phyloP scores from a whole-genome alignment of 2,888 invertebrate species.

The Hirtodrosophila histrioides region DNA sequence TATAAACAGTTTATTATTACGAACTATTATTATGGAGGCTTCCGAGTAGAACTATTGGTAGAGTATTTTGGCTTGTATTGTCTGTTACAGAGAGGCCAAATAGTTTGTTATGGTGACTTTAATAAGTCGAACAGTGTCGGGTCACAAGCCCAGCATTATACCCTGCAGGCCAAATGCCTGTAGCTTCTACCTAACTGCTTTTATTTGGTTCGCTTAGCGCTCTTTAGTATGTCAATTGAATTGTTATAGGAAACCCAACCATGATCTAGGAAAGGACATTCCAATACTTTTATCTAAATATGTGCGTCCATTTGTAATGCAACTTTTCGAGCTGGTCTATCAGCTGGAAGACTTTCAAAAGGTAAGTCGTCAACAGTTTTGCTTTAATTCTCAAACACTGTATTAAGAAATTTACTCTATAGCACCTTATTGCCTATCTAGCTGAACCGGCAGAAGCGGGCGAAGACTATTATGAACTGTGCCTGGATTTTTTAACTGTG shows the following conservation, averaged over 20 bases:
- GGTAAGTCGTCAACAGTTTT: slow-evolving; percentile 17
- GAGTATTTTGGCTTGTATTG: no score
- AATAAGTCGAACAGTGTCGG: no score
- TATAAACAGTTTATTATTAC: no score
- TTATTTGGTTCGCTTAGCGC: no score
- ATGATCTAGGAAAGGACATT: slow-evolving; percentile 23
- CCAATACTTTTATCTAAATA: slow-evolving; percentile 28
- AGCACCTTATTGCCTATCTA: slow-evolving; percentile 42
- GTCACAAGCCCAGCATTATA: no score
- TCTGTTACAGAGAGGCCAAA: no score
- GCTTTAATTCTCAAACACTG: background rate
- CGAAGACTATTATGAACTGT: slow-evolving; percentile 30
- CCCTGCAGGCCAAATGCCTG: no score
- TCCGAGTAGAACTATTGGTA: no score
- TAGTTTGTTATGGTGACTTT: no score
- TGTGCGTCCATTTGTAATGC: slow-evolving; percentile 35
- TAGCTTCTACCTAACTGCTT: no score
- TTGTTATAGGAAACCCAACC: slow-evolving; percentile 34
- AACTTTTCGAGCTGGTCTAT: slow-evolving; percentile 57
- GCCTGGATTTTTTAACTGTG: slow-evolving; percentile 47
- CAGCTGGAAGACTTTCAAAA: slow-evolving; percentile 46
- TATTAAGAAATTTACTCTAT: slow-evolving; percentile 3
- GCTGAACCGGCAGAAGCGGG: background rate
- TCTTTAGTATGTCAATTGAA: background rate
- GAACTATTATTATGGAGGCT: no score